Base-by-base conservation (phyloP, 2,888 invertebrate species). In the Eristalis intricaria region DNA sequence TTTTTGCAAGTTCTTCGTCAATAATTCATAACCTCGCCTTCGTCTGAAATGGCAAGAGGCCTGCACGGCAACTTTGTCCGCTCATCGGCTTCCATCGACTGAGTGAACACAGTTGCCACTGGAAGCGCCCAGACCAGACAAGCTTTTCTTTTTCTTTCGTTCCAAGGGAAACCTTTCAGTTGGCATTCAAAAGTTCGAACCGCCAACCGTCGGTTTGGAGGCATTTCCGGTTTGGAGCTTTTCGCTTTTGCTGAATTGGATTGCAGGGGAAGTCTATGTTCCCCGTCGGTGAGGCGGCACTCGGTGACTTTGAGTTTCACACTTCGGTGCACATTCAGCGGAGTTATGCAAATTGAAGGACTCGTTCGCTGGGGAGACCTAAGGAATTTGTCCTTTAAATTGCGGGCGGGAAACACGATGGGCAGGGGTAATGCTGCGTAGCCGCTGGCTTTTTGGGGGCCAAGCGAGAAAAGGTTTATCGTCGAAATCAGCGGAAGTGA, bases 321-420 rank as follows among this genome's bases (percentile, higher is more conserved):
- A 63, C 74, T 71, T 78, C 35, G 43, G 65, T 82, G 78, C 86
- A 78, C 74, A 82, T 74, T 75, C 70, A 75, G 56, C 74, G 86
- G 78, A 86, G 82, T 78, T 70, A 82, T 79, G 73, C 74, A 86
- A 82, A 82, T 78, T 63, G 75, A 82, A 82, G 75, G 86, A 79
- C 70, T 75, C 32, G 29, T 19, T 58, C 50, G 22, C 22, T 0
- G 32, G 11, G 3, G 73, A 81, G 58, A 65, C 73, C 50, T 23
- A 77, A 85, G 73, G 65, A 65, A 78, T 75, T 78, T 70, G 60
- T 74, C 86, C 82, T 78, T 70, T 70, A 23, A 64, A 29, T 5
- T 50, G 26, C 11, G 22, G 22, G 38, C 19, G 40, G 63, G 40
- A 79, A 11, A 10, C 19, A 60, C 61, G 23, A 15, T 56, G 29